phyloP scores from a whole-genome alignment of 2,113 vertebrate genomes.

The Cyprinodon brontotheroides region DNA sequence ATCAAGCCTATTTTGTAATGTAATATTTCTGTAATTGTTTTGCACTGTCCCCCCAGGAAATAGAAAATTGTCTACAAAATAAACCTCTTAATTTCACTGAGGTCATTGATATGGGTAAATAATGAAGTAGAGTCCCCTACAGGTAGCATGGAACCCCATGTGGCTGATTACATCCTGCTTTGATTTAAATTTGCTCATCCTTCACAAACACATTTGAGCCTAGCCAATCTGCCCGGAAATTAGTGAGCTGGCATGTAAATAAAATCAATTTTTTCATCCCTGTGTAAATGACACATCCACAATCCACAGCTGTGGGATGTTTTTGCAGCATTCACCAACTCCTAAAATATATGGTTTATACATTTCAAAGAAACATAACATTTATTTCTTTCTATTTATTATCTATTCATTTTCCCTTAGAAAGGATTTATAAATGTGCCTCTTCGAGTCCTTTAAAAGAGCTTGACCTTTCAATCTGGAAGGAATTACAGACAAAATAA shows the following conservation, averaged over 20 bases:
- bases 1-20: neutral
- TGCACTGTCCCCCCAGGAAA: too few species aligned
- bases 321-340: constrained; percentile 10
- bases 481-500: constrained; percentile 15
- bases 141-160: constrained; percentile 54
- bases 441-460: constrained; percentile 7
- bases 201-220: constrained; percentile 63
- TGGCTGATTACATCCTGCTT: constrained; percentile 72
- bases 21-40: neutral
- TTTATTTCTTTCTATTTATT: neutral
- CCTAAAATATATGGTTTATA: neutral
- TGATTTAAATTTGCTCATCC: constrained; percentile 75
- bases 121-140: constrained; percentile 58
- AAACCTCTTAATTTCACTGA: neutral
- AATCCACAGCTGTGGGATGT: neutral
- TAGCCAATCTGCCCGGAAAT: constrained; percentile 55
- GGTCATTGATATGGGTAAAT: constrained; percentile 49
- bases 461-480: constrained; percentile 17
- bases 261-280: constrained; percentile 57
- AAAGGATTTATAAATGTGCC: neutral
- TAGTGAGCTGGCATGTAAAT: constrained; percentile 61
- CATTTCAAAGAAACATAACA: neutral
- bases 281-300: constrained; percentile 24
- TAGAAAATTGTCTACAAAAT: neutral
- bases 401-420: neutral